phyloP scores from a whole-genome alignment of 37 sponge, comb jelly and placozoan genomes.

The Petrosia ficiformis region DNA sequence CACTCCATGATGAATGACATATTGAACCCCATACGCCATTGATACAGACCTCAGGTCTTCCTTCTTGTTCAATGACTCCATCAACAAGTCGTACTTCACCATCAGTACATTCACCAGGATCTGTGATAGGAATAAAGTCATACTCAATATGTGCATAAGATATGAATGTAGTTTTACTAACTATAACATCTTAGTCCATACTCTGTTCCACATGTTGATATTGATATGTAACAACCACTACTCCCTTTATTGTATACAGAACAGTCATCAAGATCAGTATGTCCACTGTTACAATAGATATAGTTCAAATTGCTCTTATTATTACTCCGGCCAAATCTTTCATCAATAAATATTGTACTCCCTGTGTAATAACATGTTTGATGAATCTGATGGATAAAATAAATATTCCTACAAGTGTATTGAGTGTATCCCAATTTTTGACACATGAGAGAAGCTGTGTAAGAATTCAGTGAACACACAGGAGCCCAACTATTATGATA shows the following conservation, averaged over 20 bases:
- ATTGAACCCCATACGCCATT: conserved; percentile 5
- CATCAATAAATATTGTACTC: background rate
- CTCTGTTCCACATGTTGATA: background rate
- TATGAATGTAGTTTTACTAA: too few species aligned
- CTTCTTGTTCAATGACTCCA: conserved; percentile 1
- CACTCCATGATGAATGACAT: background rate
- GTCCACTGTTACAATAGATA: background rate
- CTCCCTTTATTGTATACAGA: background rate
- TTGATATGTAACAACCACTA: background rate
- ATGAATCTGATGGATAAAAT: too few species aligned
- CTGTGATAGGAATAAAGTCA: too few species aligned
- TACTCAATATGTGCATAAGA: too few species aligned
- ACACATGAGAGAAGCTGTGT: background rate
- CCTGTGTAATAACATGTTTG: too few species aligned
- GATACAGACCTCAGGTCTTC: background rate
- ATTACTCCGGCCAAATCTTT: background rate
- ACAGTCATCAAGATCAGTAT: background rate
- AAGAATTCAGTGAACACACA: background rate
- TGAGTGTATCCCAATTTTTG: background rate
- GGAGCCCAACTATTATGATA: background rate
- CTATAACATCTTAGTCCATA: background rate
- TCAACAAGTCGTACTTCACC: background rate
- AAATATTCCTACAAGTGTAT: background rate
- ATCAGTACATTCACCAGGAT: conserved; percentile 9
- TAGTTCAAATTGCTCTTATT: background rate